Percentiles rank a stretch among this genome's conserved stretches.
These are phyloP conservation scores for Cantharis rufa DNA, from an alignment of 2,888 invertebrate genomes.

Conservation along the genomic window DNA sequence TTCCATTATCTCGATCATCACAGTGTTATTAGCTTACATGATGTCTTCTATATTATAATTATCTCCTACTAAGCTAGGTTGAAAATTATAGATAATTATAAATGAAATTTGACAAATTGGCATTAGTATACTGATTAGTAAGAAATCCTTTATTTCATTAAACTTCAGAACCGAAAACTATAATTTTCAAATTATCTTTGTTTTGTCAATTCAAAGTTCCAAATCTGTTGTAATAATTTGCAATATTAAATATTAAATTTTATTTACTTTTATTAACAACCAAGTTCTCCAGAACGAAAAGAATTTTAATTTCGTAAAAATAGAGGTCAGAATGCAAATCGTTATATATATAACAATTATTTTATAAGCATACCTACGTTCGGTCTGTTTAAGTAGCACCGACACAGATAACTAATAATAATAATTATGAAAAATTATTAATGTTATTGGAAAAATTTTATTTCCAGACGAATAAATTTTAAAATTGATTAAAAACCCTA, in stretches of 20 bases:
- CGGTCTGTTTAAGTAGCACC: not conserved
- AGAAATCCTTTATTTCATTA: not conserved
- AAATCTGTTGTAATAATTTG: not conserved
- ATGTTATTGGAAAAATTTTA: not conserved
- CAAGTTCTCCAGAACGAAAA: not conserved
- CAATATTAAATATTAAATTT: not conserved
- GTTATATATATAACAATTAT: not conserved
- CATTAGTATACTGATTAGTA: not conserved
- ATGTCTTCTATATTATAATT: not conserved
- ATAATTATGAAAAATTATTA: not conserved
- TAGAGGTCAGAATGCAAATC: not conserved
- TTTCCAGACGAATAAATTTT: constrained; percentile 24
- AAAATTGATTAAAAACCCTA: constrained; percentile 21
- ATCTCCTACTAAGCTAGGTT: not conserved
- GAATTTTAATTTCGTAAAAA: not conserved
- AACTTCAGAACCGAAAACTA: not conserved
- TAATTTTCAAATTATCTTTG: not conserved
- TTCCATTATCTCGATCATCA: constrained; percentile 10
- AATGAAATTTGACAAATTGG: not conserved
- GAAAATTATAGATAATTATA: not conserved
- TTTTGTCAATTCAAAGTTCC: too few species aligned
- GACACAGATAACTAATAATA: not conserved
- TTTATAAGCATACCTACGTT: not conserved
- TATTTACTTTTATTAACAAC: not conserved
- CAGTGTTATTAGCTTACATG: constrained; percentile 2